A percentile compares a stretch with the other conserved stretches of the same genome.
phyloP scores from a whole-genome alignment of 2,888 invertebrate species.

The Micropterix aruncella region DNA sequence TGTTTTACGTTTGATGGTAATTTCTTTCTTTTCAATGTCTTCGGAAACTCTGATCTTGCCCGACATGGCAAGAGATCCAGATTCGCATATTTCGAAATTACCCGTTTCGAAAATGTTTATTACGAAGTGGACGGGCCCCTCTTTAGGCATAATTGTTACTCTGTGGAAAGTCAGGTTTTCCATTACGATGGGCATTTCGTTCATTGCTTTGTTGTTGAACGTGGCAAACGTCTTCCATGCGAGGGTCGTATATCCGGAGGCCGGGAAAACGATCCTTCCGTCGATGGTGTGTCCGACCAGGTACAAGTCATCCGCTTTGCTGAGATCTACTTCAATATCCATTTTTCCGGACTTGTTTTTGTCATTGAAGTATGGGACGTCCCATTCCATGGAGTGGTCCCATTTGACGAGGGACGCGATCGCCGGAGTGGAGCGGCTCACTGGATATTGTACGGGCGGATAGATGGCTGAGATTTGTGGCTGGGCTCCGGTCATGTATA shows the following conservation, averaged over 20 bases:
- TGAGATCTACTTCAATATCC: conserved; percentile 62
- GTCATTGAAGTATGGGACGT: conserved; percentile 61
- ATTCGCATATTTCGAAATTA: conserved; percentile 83
- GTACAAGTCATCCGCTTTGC: conserved; percentile 59
- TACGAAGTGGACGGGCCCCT: conserved; percentile 64
- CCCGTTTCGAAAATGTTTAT: conserved; percentile 70
- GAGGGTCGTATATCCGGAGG: conserved; percentile 81
- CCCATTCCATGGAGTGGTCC: conserved; percentile 88
- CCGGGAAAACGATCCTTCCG: conserved; percentile 87
- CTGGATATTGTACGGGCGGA: conserved; percentile 68
- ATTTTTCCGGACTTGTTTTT: conserved; percentile 59
- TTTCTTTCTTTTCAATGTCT: conserved; percentile 45
- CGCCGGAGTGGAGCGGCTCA: conserved; percentile 83
- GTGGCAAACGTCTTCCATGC: conserved; percentile 84
- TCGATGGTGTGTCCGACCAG: conserved; percentile 83
- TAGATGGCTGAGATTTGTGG: conserved; percentile 62
- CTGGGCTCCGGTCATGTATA: conserved; percentile 69
- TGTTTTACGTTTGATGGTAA: conserved; percentile 32
- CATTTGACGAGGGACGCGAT: conserved; percentile 75
- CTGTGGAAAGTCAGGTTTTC: conserved; percentile 85
- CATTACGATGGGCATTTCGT: conserved; percentile 72
- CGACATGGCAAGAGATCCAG: conserved; percentile 67
- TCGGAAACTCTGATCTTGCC: conserved; percentile 59
- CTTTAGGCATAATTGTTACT: conserved; percentile 86
- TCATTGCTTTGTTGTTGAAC: conserved; percentile 53